Base-by-base conservation (phyloP, 2,888 invertebrate genomes). In the Balanococcus diminutus region DNA sequence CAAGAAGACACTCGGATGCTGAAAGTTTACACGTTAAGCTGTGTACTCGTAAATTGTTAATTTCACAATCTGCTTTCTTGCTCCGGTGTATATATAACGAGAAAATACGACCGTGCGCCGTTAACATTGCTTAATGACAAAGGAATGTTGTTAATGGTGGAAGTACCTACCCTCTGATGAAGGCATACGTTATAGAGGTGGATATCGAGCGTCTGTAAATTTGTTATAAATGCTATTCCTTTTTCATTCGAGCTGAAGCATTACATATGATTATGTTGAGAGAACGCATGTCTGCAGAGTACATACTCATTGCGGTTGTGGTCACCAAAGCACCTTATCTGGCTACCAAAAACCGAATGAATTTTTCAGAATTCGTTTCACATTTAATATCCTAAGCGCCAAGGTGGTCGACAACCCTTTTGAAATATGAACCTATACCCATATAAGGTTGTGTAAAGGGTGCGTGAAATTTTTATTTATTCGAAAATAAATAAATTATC, bases 11-110 rank as follows among this genome's bases (percentile, higher is more conserved):
- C 67, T 28, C 28, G 67, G 67, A 67, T 67, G 28, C 67, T 67
- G 28, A 28, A 67, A 67, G 67, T 28, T 67, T 67, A 67, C 67
- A 67, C 67, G 28, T 56, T 56, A 28, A 67, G 67, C 67, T 67
- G 67, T 67, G 28, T 28, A 67, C 67, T 67, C 67, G 67, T 67
- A 67, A 67, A 67, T 67, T 67, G 67, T 67, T 67, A 67, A 67
- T 67, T 67, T 67, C 67, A 67, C 28, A 67, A 67, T 67, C 28
- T 67, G 67, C 67, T 67, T 67, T 67, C 67, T 67, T 67, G 28
- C 67, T 67, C 28, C 67, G 28, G 67, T 67, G 28, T 67, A 8
- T 28, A 19, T 67, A 14, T 67, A 67, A 28, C 28, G 28, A 67
- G 67, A 67, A 28, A 67, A 67, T 67, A 67, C 67, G 67, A 67